Evolutionary conservation across 2,888 invertebrate species (phyloP), one percentile per base, ranked within the genome.

Genomic region (Ormyrus labotus): DNA sequence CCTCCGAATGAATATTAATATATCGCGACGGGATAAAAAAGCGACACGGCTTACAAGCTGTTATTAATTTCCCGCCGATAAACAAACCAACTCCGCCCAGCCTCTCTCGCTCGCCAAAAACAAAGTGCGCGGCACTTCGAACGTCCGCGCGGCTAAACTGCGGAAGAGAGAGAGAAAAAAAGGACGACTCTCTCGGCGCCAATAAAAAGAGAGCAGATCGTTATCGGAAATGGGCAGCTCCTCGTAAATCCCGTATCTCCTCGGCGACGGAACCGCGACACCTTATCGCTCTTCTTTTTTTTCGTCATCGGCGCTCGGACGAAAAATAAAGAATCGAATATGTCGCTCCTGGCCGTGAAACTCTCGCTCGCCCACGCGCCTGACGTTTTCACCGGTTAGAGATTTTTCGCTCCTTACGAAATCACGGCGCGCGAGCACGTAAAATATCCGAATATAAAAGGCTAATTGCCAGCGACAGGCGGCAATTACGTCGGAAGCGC

Each of bases 401-500:
- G 9, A 34, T 4, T 19, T 72, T 80, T 72, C 72, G 19, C 67
- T 76, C 53, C 58, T 72, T 58, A 19, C 48, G 13, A 0, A 34
- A 34, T 5, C 10, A 7, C 34, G 34, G 34, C 34, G 34, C 13
- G 57, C 57, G 34, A 57, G 64, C 45, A 9, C 10, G 57, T 53
- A 76, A 76, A 68, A 68, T 76, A 68, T 76, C 45, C 51, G 69
- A 55, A 68, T 69, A 68, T 69, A 63, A 67, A 70, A 77, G 34
- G 70, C 80, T 78, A 70, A 78, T 81, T 74, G 69, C 73, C 68
- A 63, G 55, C 71, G 69, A 77, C 77, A 69, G 72, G 51, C 50
- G 63, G 80, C 72, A 68, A 80, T 75, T 65, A 75, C 70, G 74
- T 67, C 65, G 75, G 71, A 75, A 79, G 65, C 65, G 70, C 74